These are phyloP conservation scores for Avahi laniger DNA, from an alignment of 2,797 vertebrate genomes.

Conservation along the genomic window DNA sequence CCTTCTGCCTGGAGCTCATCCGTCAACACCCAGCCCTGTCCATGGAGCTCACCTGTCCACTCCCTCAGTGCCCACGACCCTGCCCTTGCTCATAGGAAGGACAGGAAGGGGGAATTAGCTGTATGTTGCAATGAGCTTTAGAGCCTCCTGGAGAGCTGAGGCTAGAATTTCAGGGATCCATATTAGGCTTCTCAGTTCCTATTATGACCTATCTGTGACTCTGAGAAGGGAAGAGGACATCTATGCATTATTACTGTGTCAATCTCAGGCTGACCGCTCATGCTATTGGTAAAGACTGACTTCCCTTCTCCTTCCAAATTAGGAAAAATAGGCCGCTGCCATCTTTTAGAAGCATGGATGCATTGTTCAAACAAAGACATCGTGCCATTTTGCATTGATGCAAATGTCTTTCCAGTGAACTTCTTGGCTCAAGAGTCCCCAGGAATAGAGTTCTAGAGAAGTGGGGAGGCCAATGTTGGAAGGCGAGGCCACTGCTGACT, in stretches of 20 bases:
- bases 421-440: neutral
- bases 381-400: neutral
- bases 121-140: neutral
- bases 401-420: neutral
- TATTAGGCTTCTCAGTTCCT: neutral
- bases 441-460: neutral
- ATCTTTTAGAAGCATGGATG: neutral
- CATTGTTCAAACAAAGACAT: neutral
- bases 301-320: neutral
- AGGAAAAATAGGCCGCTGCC: too few relatives aligned
- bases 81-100: neutral
- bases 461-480: neutral
- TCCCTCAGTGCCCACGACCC: neutral
- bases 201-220: fast-evolving
- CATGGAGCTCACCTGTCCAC: fast-evolving
- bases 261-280: too few relatives aligned
- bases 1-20: neutral
- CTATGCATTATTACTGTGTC: neutral
- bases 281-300: neutral
- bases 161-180: neutral
- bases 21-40: neutral
- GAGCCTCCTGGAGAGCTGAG: neutral
- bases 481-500: neutral
- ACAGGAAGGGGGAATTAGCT: fast-evolving
- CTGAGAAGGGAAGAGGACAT: neutral